phyloP scores from a whole-genome alignment of 1,140 invertebrate genomes.

The Pollicipes pollicipes region DNA sequence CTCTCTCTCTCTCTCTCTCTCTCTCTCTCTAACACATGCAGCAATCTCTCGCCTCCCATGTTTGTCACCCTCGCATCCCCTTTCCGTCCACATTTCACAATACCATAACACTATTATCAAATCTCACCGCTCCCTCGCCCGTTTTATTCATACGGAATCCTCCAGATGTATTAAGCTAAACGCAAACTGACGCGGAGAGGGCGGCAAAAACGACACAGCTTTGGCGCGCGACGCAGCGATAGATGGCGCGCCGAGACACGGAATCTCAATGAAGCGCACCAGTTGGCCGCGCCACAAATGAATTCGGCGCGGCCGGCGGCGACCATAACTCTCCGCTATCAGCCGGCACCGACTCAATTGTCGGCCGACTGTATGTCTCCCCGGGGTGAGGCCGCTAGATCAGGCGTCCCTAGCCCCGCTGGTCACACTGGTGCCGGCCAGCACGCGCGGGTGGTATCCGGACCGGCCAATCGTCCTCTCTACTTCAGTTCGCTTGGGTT shows the following conservation, averaged over 20 bases:
- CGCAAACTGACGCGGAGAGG: not conserved
- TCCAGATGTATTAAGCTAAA: not conserved
- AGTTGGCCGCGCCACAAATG: not conserved
- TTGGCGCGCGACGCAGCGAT: not conserved
- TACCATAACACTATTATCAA: not conserved
- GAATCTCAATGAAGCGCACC: not conserved
- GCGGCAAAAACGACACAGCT: not conserved
- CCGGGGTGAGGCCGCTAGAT: too few species aligned
- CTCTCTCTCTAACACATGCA: not conserved
- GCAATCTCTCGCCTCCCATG: not conserved
- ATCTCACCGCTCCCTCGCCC: not conserved
- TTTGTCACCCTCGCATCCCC: not conserved
- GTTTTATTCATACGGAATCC: not conserved
- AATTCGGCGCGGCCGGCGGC: not conserved
- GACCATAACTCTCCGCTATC: not conserved
- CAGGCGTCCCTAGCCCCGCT: too few species aligned
- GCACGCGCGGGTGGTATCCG: too few species aligned
- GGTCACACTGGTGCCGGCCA: too few species aligned
- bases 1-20: not conserved
- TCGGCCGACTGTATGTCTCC: not conserved
- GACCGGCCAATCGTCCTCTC: too few species aligned
- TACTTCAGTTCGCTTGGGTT: too few species aligned
- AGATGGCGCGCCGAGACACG: not conserved
- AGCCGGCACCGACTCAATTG: conserved; percentile 1
- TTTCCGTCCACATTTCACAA: not conserved